phyloP scores from a whole-genome alignment of 2,888 invertebrate genomes.

The Caenorhabditis sp. region DNA sequence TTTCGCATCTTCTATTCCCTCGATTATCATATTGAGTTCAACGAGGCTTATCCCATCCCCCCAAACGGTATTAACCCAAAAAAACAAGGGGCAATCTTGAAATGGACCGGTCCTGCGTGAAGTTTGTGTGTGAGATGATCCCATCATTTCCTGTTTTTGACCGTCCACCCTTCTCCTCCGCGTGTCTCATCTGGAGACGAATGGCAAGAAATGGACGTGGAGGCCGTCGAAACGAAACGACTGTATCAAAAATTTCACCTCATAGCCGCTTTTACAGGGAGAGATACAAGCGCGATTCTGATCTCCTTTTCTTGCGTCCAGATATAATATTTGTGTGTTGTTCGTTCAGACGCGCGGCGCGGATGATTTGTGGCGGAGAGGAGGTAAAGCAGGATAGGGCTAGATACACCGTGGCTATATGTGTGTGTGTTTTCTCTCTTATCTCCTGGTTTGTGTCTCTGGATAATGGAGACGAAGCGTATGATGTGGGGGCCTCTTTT shows the following conservation, averaged over 20 bases:
- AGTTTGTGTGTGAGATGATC: conserved; percentile 26
- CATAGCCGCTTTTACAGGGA: background rate
- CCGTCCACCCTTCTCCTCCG: background rate
- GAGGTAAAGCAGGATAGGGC: conserved; percentile 9
- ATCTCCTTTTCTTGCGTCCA: conserved; percentile 16
- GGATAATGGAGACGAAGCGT: background rate
- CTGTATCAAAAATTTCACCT: conserved; percentile 32
- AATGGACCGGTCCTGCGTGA: conserved; percentile 3
- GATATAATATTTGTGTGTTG: conserved; percentile 33
- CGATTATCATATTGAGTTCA: conserved; percentile 4
- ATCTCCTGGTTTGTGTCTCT: conserved; percentile 5
- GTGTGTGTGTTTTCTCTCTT: conserved; percentile 10
- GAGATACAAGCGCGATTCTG: conserved; percentile 16
- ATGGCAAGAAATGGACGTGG: background rate
- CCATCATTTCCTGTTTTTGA: conserved; percentile 43
- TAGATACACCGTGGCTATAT: conserved; percentile 13
- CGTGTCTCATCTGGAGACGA: background rate
- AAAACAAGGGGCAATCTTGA: background rate
- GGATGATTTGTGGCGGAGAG: conserved; percentile 5
- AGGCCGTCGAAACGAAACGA: background rate
- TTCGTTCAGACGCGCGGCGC: conserved; percentile 24
- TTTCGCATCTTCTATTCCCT: too few relatives aligned
- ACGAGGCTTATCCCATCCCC: background rate
- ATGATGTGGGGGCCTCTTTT: conserved; percentile 10
- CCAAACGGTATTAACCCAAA: background rate